phyloP scores from a whole-genome alignment of 2,113 vertebrate species.

The Crocuta crocuta region DNA sequence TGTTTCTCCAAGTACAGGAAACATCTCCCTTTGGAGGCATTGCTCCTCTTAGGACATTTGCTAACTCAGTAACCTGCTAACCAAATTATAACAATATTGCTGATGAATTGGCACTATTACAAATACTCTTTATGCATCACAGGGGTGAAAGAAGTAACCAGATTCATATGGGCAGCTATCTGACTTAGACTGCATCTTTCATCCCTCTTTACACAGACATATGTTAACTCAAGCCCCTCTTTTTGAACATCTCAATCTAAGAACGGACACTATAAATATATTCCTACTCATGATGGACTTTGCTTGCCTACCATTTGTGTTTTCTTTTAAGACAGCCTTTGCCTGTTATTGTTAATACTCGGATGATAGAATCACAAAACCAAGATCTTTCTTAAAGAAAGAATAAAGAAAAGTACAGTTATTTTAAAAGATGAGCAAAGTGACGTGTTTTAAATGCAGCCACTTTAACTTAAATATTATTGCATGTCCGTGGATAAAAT shows the following conservation, averaged over 20 bases:
- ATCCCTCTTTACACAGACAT: conserved; percentile 65
- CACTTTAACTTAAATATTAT: neutral
- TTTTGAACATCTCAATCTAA: neutral
- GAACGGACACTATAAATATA: neutral
- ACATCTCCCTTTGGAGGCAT: neutral
- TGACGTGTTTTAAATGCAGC: neutral
- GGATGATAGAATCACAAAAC: neutral
- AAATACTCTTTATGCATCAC: conserved; percentile 50
- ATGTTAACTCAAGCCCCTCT: neutral
- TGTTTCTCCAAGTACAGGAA: neutral
- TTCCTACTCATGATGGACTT: neutral
- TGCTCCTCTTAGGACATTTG: conserved; percentile 50
- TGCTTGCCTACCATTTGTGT: neutral
- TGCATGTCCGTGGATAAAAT: neutral
- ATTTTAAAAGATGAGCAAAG: conserved; percentile 3
- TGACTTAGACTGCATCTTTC: conserved; percentile 39
- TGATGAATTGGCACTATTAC: conserved; percentile 79
- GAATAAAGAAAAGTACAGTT: neutral
- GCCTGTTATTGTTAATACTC: neutral
- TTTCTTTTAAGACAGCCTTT: conserved; percentile 32
- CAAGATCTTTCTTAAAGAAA: neutral
- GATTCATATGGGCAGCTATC: conserved; percentile 70
- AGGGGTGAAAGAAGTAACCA: conserved; percentile 59
- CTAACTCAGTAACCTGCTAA: conserved; percentile 78
- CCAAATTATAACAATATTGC: conserved; percentile 68